phyloP scores from a whole-genome alignment of 64 coral and sea anemone species.

The Dendronephthya gigantea region DNA sequence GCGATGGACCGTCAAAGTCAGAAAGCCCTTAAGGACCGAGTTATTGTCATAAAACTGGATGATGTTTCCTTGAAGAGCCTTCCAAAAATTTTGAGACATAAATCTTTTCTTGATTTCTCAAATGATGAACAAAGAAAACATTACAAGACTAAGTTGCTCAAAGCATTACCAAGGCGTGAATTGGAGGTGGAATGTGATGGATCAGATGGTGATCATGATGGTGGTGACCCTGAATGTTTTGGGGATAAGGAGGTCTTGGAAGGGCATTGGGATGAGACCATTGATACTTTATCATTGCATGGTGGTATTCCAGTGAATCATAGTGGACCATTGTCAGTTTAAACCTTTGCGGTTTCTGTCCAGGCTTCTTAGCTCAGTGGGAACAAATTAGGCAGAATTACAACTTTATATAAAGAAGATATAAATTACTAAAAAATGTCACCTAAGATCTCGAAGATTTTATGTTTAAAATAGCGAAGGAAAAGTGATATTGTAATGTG shows the following conservation, averaged over 20 bases:
- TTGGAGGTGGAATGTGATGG: background rate
- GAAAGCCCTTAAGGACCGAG: background rate
- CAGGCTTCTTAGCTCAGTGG: no score
- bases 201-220: background rate
- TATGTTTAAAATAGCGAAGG: no score
- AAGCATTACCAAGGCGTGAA: background rate
- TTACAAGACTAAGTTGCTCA: background rate
- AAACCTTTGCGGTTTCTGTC: no score
- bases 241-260: background rate
- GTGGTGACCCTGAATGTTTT: background rate
- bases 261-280: no score
- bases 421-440: no score
- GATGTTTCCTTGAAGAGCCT: background rate
- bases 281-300: no score
- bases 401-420: no score
- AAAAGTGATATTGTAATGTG: no score
- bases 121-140: background rate
- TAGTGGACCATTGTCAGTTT: no score
- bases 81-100: background rate
- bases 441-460: no score
- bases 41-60: background rate
- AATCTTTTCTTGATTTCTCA: background rate
- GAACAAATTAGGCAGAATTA: no score
- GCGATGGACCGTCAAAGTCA: background rate
- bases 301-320: no score